Evolutionary conservation across 1,140 invertebrate genomes (phyloP).

Genomic region (Sitobion miscanthi): DNA sequence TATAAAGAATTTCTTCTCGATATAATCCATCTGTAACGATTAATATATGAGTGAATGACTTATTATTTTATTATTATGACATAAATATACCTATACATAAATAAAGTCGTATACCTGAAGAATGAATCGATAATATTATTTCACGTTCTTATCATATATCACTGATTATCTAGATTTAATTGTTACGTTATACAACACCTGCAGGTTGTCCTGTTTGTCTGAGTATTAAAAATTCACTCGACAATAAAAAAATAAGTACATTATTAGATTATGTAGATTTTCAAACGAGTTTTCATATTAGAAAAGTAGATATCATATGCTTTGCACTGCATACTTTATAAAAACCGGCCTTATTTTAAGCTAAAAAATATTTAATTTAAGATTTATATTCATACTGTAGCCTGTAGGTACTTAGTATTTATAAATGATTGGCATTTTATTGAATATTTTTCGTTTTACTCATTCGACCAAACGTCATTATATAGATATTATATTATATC

Average conservation of each 20-base stretch:
- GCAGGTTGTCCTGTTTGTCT: not conserved
- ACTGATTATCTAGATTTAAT: not conserved
- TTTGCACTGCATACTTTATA: too few relatives aligned
- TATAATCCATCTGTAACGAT: not conserved
- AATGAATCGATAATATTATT: not conserved
- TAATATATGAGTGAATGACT: not conserved
- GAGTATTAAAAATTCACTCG: not conserved
- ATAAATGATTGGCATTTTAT: not conserved
- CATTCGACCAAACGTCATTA: not conserved
- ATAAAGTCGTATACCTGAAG: not conserved
- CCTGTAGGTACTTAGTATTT: too few relatives aligned
- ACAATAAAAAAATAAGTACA: not conserved
- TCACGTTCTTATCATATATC: too few relatives aligned
- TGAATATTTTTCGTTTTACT: not conserved
- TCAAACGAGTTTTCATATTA: not conserved
- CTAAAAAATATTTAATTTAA: not conserved
- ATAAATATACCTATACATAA: not conserved
- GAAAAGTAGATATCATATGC: not conserved
- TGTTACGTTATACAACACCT: not conserved
- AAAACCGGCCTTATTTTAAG: too few relatives aligned
- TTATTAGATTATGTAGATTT: not conserved
- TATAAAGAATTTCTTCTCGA: not conserved
- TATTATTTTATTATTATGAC: not conserved
- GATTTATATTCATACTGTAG: not conserved
- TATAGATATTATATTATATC: not conserved